Conservation (phyloP, 2,888 invertebrate genomes). For the Andrena dorsata region DNA sequence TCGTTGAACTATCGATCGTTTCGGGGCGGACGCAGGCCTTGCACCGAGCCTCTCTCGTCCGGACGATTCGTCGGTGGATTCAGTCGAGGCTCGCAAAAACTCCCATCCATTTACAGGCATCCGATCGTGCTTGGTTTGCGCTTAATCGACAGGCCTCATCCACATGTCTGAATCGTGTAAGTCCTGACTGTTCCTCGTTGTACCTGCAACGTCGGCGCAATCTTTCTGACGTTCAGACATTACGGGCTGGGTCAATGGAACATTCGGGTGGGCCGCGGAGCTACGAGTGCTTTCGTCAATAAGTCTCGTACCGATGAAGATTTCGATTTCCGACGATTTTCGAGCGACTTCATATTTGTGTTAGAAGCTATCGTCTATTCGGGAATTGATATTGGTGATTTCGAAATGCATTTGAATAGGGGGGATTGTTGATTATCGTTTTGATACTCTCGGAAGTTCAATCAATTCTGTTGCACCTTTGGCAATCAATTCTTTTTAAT, state of each 20-base stretch:
- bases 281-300: background rate
- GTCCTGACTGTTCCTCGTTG: background rate
- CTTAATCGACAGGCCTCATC: conserved; percentile 5
- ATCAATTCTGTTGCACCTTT: background rate
- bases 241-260: background rate
- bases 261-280: background rate
- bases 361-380: background rate
- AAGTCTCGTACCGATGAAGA: no score
- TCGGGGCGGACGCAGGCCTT: conserved; percentile 57
- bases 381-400: background rate
- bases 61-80: conserved; percentile 16
- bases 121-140: conserved; percentile 11
- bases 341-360: background rate
- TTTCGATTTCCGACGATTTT: no score
- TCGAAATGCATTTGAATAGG: background rate
- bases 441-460: background rate
- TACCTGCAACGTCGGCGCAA: background rate
- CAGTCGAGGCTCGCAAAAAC: conserved; percentile 13
- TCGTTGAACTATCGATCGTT: conserved; percentile 83
- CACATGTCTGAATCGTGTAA: background rate
- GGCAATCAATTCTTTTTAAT: no score
- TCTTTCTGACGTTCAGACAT: background rate
- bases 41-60: conserved; percentile 17
- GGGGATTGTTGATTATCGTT: background rate
- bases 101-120: conserved; percentile 4